These are phyloP conservation scores for Caenorhabditis sp. DNA, from an alignment of 2,888 invertebrate species.

Conservation along the genomic window DNA sequence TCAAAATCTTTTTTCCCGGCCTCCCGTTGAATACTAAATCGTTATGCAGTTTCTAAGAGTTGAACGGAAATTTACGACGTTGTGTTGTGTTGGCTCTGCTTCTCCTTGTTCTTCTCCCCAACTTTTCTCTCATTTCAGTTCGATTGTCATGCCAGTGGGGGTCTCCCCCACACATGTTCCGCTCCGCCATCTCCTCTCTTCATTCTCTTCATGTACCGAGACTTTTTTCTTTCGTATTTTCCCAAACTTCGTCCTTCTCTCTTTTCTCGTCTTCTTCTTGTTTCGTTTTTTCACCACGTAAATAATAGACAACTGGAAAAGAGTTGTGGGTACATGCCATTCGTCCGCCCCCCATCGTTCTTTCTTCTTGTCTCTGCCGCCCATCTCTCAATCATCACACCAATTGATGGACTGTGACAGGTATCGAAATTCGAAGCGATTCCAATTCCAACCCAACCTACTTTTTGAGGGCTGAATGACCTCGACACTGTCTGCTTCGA, in stretches of 20 bases:
- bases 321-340: conserved; percentile 38
- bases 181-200: conserved; percentile 22
- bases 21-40: conserved; percentile 33
- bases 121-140: conserved; percentile 58
- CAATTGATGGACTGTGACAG: conserved; percentile 59
- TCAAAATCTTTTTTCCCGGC: conserved; percentile 2
- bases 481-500: conserved; percentile 42
- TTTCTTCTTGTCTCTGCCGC: not conserved
- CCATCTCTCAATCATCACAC: conserved; percentile 42
- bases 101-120: conserved; percentile 29
- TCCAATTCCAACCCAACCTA: conserved; percentile 29
- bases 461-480: conserved; percentile 53
- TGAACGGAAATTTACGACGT: conserved; percentile 61
- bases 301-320: conserved; percentile 43
- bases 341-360: conserved; percentile 17
- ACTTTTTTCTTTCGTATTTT: conserved; percentile 43
- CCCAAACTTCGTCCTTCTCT: conserved; percentile 38
- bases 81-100: conserved; percentile 41
- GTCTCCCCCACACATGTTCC: conserved; percentile 50
- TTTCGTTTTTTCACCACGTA: conserved; percentile 42
- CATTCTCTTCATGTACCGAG: conserved; percentile 15
- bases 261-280: conserved; percentile 12
- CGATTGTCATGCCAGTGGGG: conserved; percentile 51
- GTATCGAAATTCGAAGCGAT: conserved; percentile 25
- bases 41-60: conserved; percentile 32